Percentiles rank a stretch among this genome's conserved stretches.
phyloP scores from a whole-genome alignment of 2,113 vertebrate species.

The Platichthys stellatus region DNA sequence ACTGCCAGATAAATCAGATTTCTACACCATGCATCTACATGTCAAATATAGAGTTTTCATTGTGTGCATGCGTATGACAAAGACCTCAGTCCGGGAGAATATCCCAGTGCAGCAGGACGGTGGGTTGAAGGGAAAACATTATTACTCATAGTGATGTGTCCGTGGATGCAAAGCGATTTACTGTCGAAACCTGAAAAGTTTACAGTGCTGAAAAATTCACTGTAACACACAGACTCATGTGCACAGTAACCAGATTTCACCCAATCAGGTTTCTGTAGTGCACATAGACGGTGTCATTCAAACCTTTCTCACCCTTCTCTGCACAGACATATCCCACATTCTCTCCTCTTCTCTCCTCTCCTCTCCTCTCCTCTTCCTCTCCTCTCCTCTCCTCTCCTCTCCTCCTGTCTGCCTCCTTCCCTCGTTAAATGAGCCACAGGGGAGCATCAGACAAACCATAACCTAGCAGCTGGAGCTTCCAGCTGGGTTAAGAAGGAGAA shows the following conservation, averaged over 20 bases:
- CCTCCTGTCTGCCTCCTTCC: constrained; percentile 40
- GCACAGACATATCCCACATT: not conserved
- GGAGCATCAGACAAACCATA: constrained; percentile 70
- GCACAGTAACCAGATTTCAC: not conserved
- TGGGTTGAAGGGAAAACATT: not conserved
- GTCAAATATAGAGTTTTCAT: not conserved
- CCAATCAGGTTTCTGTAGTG: not conserved
- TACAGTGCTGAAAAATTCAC: not conserved
- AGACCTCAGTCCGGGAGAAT: not conserved
- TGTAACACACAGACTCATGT: not conserved
- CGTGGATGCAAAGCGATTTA: constrained; percentile 2
- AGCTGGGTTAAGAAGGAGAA: constrained; percentile 67
- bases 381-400: constrained; percentile 28
- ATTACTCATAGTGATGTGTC: not conserved
- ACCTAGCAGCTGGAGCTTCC: constrained; percentile 73
- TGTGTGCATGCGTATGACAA: not conserved
- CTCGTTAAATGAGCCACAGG: constrained; percentile 77
- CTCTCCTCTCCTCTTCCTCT: constrained; percentile 34
- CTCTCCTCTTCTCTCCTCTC: constrained; percentile 1
- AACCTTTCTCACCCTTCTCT: not conserved
- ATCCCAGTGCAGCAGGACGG: not conserved
- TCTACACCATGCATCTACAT: not conserved
- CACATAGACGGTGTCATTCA: not conserved
- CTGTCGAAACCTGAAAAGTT: constrained; percentile 19
- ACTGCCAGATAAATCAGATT: not conserved